Conservation (phyloP, 2,797 vertebrate genomes). For the Carcharodon carcharias region DNA sequence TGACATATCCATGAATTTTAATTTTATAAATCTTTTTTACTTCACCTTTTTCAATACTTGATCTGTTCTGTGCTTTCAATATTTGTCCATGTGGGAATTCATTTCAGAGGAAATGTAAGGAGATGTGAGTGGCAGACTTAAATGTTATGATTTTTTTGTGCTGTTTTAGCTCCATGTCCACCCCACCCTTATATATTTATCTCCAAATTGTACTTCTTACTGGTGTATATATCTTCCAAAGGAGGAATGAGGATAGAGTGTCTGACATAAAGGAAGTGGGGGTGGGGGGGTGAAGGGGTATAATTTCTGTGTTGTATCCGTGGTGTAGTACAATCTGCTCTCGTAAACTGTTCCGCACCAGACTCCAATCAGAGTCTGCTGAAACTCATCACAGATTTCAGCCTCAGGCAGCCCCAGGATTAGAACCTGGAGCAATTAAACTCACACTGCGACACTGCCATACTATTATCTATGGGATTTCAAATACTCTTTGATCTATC, state of each 20-base stretch:
- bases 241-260: background rate
- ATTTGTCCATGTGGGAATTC: background rate
- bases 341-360: background rate
- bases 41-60: background rate
- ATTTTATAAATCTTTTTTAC: background rate
- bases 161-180: background rate
- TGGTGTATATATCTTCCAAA: background rate
- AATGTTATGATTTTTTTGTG: background rate
- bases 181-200: background rate
- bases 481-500: slow-evolving; percentile 37
- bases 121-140: background rate
- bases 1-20: background rate
- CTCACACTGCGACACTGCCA: slow-evolving; percentile 4
- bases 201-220: background rate
- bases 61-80: background rate
- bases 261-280: background rate
- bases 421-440: slow-evolving; percentile 23
- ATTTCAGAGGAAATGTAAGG: background rate
- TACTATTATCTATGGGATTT: slow-evolving; percentile 23
- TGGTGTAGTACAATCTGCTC: slow-evolving; percentile 4
- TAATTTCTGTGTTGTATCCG: background rate
- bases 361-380: background rate
- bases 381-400: slow-evolving; percentile 23
- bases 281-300: background rate
- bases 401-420: background rate